Percentiles rank a stretch among this genome's conserved stretches.
Evolutionary conservation across 2,888 invertebrate genomes (phyloP).

Genomic region (Antheraea assamensis): DNA sequence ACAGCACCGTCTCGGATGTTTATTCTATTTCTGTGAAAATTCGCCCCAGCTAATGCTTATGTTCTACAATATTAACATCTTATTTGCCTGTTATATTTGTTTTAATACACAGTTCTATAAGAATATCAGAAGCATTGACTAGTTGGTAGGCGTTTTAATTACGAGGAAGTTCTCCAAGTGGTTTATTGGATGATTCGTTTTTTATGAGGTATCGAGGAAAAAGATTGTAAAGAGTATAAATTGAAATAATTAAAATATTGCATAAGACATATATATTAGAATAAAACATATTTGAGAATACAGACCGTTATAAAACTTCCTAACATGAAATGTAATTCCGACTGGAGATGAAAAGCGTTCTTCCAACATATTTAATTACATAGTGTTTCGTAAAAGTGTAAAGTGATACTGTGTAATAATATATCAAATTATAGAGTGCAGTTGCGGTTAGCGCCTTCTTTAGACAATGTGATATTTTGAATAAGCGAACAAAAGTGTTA

Average conservation of each 20-base stretch:
- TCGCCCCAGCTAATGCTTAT: not conserved
- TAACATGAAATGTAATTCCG: no score
- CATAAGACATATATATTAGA: no score
- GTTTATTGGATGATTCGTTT: not conserved
- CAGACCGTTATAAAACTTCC: no score
- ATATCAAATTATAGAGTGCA: conserved; percentile 31
- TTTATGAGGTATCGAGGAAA: not conserved
- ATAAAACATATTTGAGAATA: no score
- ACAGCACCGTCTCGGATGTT: conserved; percentile 15
- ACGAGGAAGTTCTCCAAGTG: not conserved
- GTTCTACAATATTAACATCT: not conserved
- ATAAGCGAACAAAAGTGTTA: conserved; percentile 54
- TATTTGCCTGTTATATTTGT: not conserved
- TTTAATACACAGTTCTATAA: not conserved
- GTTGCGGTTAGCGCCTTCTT: conserved; percentile 42
- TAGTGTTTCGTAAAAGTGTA: conserved; percentile 27
- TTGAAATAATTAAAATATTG: no score
- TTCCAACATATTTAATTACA: conserved; percentile 20
- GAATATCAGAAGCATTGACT: not conserved
- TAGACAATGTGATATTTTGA: conserved; percentile 51
- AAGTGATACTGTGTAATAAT: conserved; percentile 28
- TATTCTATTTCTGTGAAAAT: conserved; percentile 3
- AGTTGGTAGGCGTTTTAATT: not conserved
- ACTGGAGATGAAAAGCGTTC: not conserved
- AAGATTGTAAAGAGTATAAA: not conserved